Conservation (phyloP, 2,797 vertebrate species). For the Chaunax sp. region DNA sequence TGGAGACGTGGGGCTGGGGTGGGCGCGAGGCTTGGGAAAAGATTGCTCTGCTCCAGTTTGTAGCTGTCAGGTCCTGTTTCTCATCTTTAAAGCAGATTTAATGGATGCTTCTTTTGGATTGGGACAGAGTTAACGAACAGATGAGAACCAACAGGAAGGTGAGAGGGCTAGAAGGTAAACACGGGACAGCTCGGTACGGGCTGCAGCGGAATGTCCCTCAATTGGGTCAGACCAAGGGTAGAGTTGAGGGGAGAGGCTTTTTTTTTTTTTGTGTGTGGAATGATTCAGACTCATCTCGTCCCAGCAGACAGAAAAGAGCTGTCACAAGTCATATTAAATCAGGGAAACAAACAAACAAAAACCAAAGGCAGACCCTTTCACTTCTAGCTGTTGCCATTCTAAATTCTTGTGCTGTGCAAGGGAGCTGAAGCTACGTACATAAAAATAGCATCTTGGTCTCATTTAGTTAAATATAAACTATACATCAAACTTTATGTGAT, state of each 20-base stretch:
- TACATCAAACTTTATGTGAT: background rate
- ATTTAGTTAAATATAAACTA: slow-evolving; percentile 15
- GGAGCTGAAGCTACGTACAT: slow-evolving; percentile 16
- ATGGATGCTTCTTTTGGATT: slow-evolving; percentile 63
- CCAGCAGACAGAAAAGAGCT: slow-evolving; percentile 69
- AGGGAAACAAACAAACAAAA: slow-evolving; percentile 56
- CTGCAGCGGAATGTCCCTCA: slow-evolving; percentile 28
- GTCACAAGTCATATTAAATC: slow-evolving; percentile 74
- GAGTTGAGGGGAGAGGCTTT: slow-evolving; percentile 53
- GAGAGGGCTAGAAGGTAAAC: slow-evolving; percentile 59
- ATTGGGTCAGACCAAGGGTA: slow-evolving; percentile 43
- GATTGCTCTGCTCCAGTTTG: slow-evolving; percentile 79
- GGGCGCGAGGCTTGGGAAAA: slow-evolving; percentile 49
- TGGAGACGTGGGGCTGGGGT: slow-evolving; percentile 32
- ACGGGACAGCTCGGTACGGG: slow-evolving; percentile 31
- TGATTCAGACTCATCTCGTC: slow-evolving; percentile 73
- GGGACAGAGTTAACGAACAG: slow-evolving; percentile 56
- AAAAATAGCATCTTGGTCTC: slow-evolving; percentile 33
- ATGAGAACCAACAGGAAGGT: slow-evolving; percentile 72
- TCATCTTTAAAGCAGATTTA: slow-evolving; percentile 70
- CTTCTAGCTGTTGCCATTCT: slow-evolving; percentile 60
- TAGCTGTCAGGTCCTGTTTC: slow-evolving; percentile 73
- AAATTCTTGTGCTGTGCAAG: slow-evolving; percentile 53
- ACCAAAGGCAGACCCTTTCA: slow-evolving; percentile 56
- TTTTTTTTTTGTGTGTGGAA: slow-evolving; percentile 59